Percentiles rank a stretch among this genome's conserved stretches.
These are phyloP conservation scores for Erynnis tages DNA, from an alignment of 2,888 invertebrate genomes.

Conservation along the genomic window DNA sequence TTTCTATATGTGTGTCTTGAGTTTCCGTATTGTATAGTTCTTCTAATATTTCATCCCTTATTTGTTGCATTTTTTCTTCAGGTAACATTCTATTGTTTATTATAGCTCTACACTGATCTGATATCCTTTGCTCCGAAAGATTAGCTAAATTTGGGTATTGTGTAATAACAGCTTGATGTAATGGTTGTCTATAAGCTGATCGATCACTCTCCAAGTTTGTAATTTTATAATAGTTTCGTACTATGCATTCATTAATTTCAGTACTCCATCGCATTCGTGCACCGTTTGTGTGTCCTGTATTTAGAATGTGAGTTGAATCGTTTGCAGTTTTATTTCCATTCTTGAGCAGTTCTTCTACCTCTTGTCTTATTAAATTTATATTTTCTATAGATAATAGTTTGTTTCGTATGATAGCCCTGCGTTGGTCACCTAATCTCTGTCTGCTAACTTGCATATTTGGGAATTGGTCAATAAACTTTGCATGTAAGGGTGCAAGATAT, in stretches of 20 bases:
- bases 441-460: conserved; percentile 30
- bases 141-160: conserved; percentile 12
- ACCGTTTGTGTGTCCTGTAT: no score
- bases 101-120: conserved; percentile 27
- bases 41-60: not conserved
- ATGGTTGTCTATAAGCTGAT: conserved; percentile 19
- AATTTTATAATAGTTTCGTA: conserved; percentile 20
- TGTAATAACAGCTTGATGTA: conserved; percentile 15
- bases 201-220: conserved; percentile 20
- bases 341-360: no score
- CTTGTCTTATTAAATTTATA: no score
- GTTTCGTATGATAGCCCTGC: conserved; percentile 31
- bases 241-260: conserved; percentile 28
- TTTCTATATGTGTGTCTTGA: no score
- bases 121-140: conserved; percentile 26
- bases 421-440: conserved; percentile 33
- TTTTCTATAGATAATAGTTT: conserved; percentile 22
- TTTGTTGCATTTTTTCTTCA: not conserved
- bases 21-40: not conserved
- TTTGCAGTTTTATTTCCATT: no score
- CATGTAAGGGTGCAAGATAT: conserved; percentile 27
- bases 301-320: no score
- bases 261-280: conserved; percentile 22
- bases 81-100: conserved; percentile 26
- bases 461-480: conserved; percentile 27